Conservation (phyloP, 2,113 vertebrate genomes). For the Macroglossus sobrinus region DNA sequence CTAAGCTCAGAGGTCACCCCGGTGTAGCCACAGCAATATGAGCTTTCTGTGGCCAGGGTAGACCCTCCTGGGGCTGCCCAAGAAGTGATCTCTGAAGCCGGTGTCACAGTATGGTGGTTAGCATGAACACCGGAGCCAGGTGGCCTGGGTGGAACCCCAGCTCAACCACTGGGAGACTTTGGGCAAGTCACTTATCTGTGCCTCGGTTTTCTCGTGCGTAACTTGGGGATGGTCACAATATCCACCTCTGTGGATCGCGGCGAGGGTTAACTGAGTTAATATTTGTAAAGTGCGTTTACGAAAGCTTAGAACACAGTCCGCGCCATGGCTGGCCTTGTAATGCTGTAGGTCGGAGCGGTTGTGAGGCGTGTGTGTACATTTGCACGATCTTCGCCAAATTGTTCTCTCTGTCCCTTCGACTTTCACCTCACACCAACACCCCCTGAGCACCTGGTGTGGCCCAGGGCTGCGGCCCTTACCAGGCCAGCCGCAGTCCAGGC, state of each 20-base stretch:
- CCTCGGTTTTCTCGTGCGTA: neutral
- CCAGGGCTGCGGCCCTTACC: neutral
- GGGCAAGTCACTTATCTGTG: neutral
- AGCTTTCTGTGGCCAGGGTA: neutral
- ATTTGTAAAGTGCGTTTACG: rapidly evolving
- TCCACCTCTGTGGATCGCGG: neutral
- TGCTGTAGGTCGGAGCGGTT: neutral
- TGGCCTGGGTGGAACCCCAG: neutral
- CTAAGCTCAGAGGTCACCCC: neutral
- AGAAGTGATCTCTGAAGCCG: neutral
- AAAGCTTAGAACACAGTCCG: neutral
- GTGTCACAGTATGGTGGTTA: too few species aligned
- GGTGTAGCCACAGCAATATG: neutral
- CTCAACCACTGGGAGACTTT: neutral
- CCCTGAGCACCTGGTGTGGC: neutral
- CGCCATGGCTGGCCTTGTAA: rapidly evolving
- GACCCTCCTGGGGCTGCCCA: neutral
- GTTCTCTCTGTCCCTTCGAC: neutral
- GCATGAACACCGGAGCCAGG: neutral
- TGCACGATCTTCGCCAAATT: rapidly evolving
- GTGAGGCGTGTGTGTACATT: neutral
- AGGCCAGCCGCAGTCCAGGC: neutral
- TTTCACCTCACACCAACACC: neutral
- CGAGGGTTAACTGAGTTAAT: neutral
- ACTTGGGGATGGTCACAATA: too few species aligned